Base-by-base conservation (phyloP, 2,797 vertebrate genomes). In the Orestias chungarensis region DNA sequence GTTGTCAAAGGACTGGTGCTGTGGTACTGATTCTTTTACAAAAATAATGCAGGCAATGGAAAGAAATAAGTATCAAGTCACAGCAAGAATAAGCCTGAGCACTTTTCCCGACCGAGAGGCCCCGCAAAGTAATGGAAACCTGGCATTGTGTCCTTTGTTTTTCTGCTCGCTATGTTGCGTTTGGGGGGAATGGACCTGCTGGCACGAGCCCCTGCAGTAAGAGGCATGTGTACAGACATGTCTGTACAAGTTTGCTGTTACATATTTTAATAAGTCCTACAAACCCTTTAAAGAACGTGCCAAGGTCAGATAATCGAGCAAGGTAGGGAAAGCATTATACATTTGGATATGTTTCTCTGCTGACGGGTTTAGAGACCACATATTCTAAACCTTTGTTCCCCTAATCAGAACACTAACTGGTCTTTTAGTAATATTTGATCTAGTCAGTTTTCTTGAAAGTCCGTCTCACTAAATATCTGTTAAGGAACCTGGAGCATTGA, bases 21-120 rank as follows among this genome's bases (percentile, higher is more conserved):
- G 15, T 54, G 25, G 11, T 14, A 18, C 46, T 38, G 40, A 46
- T 38, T 46, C 9, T 25, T 64, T n/a, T 66, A 46, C 52, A 68
- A 55, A 3, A 17, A 46, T 42, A 31, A 47, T 55, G 14, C 29
- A 25, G 14, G 18, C 44, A 35, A n/a, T 12, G 49, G 44, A 50
- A 27, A 52, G 23, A 62, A 66, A 67, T 38, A 46, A 9, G 25
- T 38, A 33, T 46, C 18, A 59, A 29, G 52, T 33, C 50, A 73
- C 18, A 42, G 43, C 20, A 14, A 54, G 55, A 29, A 54, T 69
- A 29, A 20, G 43, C 40, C 27, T 64, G 42, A 54, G 47, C 20
- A 15, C 49, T 38, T 57, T 40, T 35, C 11, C 49, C 33, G 29
- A 33, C 62, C 29, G 31, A 50, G 46, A 61, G 23, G 52, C 33